These are phyloP conservation scores for Progne subis DNA, from an alignment of 2,113 vertebrate species.

Conservation along the genomic window DNA sequence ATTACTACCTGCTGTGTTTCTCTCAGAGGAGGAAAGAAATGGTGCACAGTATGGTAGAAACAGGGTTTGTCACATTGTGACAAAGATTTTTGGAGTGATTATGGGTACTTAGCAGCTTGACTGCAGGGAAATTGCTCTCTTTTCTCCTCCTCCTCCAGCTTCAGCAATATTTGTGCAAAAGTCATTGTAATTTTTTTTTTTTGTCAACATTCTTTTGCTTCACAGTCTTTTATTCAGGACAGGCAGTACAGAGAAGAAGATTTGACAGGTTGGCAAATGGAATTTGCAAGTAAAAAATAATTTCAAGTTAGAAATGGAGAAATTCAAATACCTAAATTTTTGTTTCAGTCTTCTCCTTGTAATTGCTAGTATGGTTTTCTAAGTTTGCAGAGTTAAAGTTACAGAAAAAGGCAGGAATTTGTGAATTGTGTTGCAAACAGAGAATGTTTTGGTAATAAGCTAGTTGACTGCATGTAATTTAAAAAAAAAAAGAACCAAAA, in stretches of 20 bases:
- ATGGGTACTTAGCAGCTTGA: constrained; percentile 27
- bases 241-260: background rate
- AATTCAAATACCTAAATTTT: background rate
- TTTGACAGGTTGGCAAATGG: background rate
- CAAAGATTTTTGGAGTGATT: constrained; percentile 19
- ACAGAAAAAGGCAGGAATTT: background rate
- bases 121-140: background rate
- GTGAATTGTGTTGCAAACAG: rapidly evolving
- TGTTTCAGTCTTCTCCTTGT: background rate
- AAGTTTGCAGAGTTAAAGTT: background rate
- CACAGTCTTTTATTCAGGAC: background rate
- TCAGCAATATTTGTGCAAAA: constrained; percentile 11
- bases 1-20: constrained; percentile 59
- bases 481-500: background rate
- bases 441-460: background rate
- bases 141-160: background rate
- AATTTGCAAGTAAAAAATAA: background rate
- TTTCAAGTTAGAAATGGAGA: background rate
- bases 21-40: background rate
- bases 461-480: background rate
- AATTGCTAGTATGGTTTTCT: background rate
- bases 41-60: background rate
- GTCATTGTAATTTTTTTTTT: background rate
- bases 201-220: background rate
- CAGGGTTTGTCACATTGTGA: constrained; percentile 21